Percentiles rank a stretch among this genome's conserved stretches.
These are phyloP conservation scores for Sycophila texana DNA, from an alignment of 2,888 invertebrate genomes.

Conservation along the genomic window DNA sequence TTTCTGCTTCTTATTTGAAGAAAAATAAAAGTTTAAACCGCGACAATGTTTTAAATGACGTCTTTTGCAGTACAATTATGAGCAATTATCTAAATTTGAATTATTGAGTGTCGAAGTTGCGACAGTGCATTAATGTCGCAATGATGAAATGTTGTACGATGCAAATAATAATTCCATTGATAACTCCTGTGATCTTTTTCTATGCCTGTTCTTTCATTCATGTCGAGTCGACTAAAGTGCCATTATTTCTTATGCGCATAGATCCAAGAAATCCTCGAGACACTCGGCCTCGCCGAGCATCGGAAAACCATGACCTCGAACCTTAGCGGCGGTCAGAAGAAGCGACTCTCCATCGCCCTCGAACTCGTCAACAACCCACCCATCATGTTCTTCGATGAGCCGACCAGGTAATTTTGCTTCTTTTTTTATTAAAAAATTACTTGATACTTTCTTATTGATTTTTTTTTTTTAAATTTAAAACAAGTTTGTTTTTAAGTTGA, in stretches of 20 bases:
- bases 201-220: not conserved
- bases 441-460: too few relatives aligned
- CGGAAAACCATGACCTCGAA: conserved; percentile 93
- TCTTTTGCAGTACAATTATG: too few relatives aligned
- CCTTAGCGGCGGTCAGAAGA: conserved; percentile 96
- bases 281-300: conserved; percentile 90
- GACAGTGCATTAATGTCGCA: too few relatives aligned
- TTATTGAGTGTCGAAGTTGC: too few relatives aligned
- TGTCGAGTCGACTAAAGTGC: not conserved
- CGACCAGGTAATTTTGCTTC: conserved; percentile 82
- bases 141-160: too few relatives aligned
- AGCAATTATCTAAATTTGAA: too few relatives aligned
- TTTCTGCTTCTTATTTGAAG: too few relatives aligned
- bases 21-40: too few relatives aligned
- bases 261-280: conserved; percentile 95
- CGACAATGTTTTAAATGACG: too few relatives aligned
- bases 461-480: too few relatives aligned
- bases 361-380: conserved; percentile 98
- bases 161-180: too few relatives aligned
- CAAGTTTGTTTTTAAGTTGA: too few relatives aligned
- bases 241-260: conserved; percentile 70
- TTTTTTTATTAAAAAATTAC: not conserved
- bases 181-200: not conserved
- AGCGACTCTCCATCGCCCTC: conserved; percentile 94
- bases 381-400: conserved; percentile 98